Conservation (phyloP, 2,113 vertebrate species). For the Catharus minimus region DNA sequence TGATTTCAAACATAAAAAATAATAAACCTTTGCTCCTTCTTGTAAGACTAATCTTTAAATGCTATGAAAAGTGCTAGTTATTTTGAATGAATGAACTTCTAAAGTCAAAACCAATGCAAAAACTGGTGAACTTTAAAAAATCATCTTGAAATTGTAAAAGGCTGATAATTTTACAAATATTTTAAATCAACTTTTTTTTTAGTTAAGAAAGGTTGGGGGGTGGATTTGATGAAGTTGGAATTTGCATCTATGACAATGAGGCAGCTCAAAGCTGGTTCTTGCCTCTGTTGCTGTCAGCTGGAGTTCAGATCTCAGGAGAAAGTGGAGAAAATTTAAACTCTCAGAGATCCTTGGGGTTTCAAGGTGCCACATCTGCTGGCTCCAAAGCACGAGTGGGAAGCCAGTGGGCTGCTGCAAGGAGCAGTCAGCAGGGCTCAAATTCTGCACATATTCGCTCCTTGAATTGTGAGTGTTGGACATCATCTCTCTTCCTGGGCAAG, state of each 20-base stretch:
- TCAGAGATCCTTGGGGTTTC: not conserved
- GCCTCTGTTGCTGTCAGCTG: not conserved
- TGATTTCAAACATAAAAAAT: not conserved
- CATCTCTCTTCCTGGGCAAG: not conserved
- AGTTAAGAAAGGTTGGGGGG: not conserved
- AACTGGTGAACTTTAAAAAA: not conserved
- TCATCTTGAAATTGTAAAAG: not conserved
- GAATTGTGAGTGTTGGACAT: not conserved
- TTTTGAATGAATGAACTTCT: not conserved
- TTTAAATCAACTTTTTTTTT: not conserved
- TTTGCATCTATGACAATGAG: not conserved
- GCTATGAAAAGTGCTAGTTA: not conserved
- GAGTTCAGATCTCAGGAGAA: not conserved
- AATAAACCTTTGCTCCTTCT: not conserved
- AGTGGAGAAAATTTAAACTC: not conserved
- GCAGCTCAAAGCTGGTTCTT: not conserved
- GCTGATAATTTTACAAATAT: not conserved
- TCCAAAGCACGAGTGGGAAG: not conserved
- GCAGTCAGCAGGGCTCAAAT: not conserved
- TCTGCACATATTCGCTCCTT: fast-evolving
- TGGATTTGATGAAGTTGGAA: not conserved
- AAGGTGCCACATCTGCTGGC: not conserved
- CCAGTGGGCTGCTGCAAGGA: fast-evolving
- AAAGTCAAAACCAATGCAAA: not conserved
- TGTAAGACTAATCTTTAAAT: not conserved